Evolutionary conservation across 2,797 vertebrate species (phyloP).

Genomic region (Argentina silus): DNA sequence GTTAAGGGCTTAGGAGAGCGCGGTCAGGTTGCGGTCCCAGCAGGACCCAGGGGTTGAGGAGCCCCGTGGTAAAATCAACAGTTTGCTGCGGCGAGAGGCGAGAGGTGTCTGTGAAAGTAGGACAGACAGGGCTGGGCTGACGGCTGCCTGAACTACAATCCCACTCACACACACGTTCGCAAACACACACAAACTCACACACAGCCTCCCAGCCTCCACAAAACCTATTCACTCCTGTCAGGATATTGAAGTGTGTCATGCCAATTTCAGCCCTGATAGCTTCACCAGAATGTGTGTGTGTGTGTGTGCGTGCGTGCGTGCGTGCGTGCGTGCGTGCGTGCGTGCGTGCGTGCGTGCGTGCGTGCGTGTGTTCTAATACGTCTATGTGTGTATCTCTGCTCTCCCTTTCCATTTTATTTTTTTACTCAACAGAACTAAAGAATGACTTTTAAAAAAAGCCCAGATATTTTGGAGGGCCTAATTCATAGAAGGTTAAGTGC

Average conservation of each 20-base stretch:
- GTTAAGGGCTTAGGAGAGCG: slow-evolving; percentile 67
- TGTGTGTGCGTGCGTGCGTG: slow-evolving; percentile 23
- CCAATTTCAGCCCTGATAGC: slow-evolving; percentile 64
- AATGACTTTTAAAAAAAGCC: slow-evolving; percentile 57
- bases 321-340: slow-evolving; percentile 19
- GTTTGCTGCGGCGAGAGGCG: slow-evolving; percentile 39
- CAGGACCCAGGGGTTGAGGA: slow-evolving; percentile 61
- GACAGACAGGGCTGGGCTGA: slow-evolving; percentile 53
- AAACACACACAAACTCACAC: slow-evolving; percentile 9
- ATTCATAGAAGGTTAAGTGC: slow-evolving; percentile 73
- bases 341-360: slow-evolving; percentile 44
- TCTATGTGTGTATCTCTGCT: slow-evolving; percentile 18
- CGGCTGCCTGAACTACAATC: slow-evolving; percentile 47
- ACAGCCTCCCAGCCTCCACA: slow-evolving; percentile 56
- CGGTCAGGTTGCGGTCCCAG: slow-evolving; percentile 65
- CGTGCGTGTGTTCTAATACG: slow-evolving; percentile 39
- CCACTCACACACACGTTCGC: slow-evolving; percentile 40
- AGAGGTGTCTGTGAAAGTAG: slow-evolving; percentile 23
- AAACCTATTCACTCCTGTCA: slow-evolving; percentile 65
- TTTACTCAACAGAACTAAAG: slow-evolving; percentile 45
- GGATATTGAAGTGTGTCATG: slow-evolving; percentile 72
- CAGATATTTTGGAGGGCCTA: slow-evolving; percentile 48
- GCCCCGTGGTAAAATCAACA: slow-evolving; percentile 75
- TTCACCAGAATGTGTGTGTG: slow-evolving; percentile 41
- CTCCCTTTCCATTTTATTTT: slow-evolving; percentile 69